These are phyloP conservation scores for Orthonyx spaldingii DNA, from an alignment of 2,113 vertebrate species.

Conservation along the genomic window DNA sequence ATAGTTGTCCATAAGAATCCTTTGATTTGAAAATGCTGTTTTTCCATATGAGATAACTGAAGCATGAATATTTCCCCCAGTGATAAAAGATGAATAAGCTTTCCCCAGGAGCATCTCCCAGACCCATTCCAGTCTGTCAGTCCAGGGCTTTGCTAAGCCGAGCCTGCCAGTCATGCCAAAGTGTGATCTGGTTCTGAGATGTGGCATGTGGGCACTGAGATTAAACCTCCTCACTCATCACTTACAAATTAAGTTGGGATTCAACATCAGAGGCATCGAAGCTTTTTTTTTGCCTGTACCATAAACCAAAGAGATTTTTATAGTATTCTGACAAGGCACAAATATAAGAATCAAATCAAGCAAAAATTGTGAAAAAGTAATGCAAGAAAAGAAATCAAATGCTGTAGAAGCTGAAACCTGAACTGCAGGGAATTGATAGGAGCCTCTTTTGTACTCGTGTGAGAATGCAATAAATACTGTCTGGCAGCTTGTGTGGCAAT, in stretches of 20 bases:
- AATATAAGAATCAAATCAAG: conserved; percentile 15
- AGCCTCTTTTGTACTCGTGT: background rate
- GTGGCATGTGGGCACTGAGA: conserved; percentile 22
- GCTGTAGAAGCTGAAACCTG: background rate
- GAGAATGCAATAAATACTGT: conserved; percentile 7
- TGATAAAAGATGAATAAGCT: conserved; percentile 12
- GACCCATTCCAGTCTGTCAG: background rate
- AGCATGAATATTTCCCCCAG: background rate
- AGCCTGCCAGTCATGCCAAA: background rate
- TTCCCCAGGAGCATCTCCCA: conserved; percentile 11
- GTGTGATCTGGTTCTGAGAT: conserved; percentile 13
- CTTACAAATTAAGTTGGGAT: conserved; percentile 3
- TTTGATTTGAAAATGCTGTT: background rate
- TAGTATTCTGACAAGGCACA: background rate
- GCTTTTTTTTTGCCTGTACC: background rate
- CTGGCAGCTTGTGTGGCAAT: background rate
- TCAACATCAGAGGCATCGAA: background rate
- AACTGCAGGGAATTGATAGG: background rate
- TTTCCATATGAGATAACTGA: background rate
- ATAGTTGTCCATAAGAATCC: background rate
- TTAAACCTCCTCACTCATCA: background rate
- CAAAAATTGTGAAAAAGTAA: background rate
- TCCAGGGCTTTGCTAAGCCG: background rate
- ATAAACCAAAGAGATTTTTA: background rate
- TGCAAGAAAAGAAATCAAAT: conserved; percentile 5